A percentile compares a stretch with the other conserved stretches of the same genome.
Conservation (phyloP, 2,888 invertebrate species). For the Tholera decimalis region DNA sequence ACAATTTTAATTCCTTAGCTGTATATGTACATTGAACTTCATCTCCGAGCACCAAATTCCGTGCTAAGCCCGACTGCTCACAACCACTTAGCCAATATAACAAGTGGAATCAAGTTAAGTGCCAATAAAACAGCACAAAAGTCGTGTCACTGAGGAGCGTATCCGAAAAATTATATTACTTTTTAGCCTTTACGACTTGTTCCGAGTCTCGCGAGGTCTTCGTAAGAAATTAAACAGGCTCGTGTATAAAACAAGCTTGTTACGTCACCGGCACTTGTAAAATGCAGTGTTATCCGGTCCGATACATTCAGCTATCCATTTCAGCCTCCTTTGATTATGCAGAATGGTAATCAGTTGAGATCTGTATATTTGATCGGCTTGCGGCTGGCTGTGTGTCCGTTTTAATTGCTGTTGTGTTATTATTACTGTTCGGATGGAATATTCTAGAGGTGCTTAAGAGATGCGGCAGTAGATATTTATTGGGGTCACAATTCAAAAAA, state of each 20-base stretch:
- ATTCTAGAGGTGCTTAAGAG: background rate
- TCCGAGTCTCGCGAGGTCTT: constrained; percentile 28
- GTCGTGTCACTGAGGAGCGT: constrained; percentile 14
- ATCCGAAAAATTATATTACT: constrained; percentile 44
- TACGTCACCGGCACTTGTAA: constrained; percentile 50
- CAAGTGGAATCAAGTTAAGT: constrained; percentile 18
- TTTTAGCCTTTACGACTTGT: constrained; percentile 47
- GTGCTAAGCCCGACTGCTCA: background rate
- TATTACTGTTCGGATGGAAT: constrained; percentile 7
- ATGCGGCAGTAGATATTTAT: background rate
- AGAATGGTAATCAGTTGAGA: constrained; percentile 58
- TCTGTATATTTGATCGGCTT: constrained; percentile 53
- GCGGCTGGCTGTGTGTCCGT: constrained; percentile 30
- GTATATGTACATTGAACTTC: background rate
- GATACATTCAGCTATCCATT: constrained; percentile 52
- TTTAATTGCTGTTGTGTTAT: constrained; percentile 31
- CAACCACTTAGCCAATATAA: constrained; percentile 17
- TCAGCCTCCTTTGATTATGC: constrained; percentile 53
- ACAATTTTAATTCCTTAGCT: background rate
- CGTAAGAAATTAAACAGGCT: constrained; percentile 56
- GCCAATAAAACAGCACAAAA: constrained; percentile 32
- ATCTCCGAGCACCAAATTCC: background rate
- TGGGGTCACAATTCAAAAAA: too few relatives aligned
- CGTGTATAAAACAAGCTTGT: constrained; percentile 43
- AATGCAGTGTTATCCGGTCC: constrained; percentile 56